Evolutionary conservation across 2,797 vertebrate genomes (phyloP), one percentile per base, ranked within the genome.

Genomic region (Chelmon rostratus): DNA sequence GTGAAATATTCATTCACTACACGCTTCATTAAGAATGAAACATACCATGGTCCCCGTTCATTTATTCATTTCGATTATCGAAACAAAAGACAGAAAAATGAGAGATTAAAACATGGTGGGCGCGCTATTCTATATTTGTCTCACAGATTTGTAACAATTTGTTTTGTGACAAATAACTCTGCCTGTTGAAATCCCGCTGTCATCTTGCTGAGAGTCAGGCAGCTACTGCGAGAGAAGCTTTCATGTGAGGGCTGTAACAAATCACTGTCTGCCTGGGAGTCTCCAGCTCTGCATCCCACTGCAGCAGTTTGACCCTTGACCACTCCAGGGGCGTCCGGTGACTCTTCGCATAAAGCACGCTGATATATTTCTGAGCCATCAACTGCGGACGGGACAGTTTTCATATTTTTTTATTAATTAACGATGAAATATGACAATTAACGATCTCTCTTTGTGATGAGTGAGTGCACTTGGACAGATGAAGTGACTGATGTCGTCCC

Each of bases 1-100:
- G 91, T 96, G 88, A 95, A 96, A 96, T 95, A 96, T 96, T 96
- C 85, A 96, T 96, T 87, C 76, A 71, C 85, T 89, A 96, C 94
- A 96, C 78, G 89, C 91, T 94, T 95, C 94, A 95, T 96, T 96
- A 95, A 94, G 91, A 96, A 94, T 95, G 92, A 91, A 95, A 95
- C 92, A 88, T 86, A 90, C 93, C 87, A 62, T 82, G 89, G 91
- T 91, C 89, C 81, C 59, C 79, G 31, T 91, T 95, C 93, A 94
- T 94, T 94, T 94, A 94, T 96, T 95, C 89, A 95, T 94, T 89
- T 82, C 85, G 90, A 95, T 95, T 94, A 95, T 95, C 70, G 93
- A 92, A 94, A 95, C 95, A 96, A 94, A 95, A 94, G 94, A 93
- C 91, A 87, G 92, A 93, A 94, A 95, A 91, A 86, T 83, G 86